Percentiles rank a stretch among this genome's conserved stretches.
Conservation (phyloP, 2,113 vertebrate genomes). For the Sus scrofa region DNA sequence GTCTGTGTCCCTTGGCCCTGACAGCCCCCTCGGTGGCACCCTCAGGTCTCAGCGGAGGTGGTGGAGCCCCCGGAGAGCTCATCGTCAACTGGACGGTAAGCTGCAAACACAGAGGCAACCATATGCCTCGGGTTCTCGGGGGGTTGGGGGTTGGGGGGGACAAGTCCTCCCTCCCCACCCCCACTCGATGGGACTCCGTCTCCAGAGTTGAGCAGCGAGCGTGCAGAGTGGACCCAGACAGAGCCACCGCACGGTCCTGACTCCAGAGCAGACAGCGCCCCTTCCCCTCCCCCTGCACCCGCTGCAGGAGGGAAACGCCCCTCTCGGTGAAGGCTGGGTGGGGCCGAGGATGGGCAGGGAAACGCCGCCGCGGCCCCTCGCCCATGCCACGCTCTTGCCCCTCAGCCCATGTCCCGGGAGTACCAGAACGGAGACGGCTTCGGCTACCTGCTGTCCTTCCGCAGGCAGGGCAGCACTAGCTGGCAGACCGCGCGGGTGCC, state of each 20-base stretch:
- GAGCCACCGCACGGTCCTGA: neutral
- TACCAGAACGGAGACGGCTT: constrained; percentile 98
- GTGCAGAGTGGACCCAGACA: neutral
- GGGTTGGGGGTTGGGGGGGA: too few relatives aligned
- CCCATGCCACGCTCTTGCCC: constrained; percentile 69
- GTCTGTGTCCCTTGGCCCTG: constrained; percentile 31
- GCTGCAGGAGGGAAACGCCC: neutral
- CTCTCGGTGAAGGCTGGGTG: neutral
- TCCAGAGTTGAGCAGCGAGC: fast-evolving
- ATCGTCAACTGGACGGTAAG: constrained; percentile 97
- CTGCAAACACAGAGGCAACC: neutral
- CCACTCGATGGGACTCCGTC: neutral
- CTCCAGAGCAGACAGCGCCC: neutral
- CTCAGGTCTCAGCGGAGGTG: constrained; percentile 96
- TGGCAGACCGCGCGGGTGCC: constrained; percentile 91
- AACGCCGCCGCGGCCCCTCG: neutral
- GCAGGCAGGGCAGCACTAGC: constrained; percentile 86
- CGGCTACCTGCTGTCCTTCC: constrained; percentile 95
- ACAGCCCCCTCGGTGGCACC: constrained; percentile 97
- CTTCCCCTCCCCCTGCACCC: neutral
- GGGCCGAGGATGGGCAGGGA: neutral
- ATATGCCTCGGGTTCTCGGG: too few relatives aligned
- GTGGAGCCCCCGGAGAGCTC: constrained; percentile 95
- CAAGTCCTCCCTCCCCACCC: neutral
- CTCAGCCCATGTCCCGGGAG: constrained; percentile 93